These are phyloP conservation scores for Xenopus petersii DNA, from an alignment of 2,797 vertebrate species.

Conservation along the genomic window DNA sequence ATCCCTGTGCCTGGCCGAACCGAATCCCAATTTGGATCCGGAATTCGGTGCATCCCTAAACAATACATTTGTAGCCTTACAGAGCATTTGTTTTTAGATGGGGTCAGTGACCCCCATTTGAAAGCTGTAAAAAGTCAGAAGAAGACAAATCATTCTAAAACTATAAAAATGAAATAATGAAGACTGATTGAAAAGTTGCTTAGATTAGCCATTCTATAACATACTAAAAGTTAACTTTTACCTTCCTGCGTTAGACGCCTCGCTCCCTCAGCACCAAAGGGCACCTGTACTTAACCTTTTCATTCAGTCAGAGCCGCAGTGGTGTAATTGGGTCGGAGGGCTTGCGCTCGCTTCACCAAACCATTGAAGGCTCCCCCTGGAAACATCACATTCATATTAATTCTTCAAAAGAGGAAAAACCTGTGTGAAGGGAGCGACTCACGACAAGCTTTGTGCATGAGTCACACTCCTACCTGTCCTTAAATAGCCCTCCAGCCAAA, in stretches of 20 bases:
- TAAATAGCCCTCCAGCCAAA: constrained; percentile 17
- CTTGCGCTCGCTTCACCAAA: constrained; percentile 8
- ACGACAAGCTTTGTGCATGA: constrained; percentile 11
- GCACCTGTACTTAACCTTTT: constrained; percentile 1
- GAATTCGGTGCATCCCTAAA: no score
- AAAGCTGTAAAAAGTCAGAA: no score
- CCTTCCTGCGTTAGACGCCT: neutral
- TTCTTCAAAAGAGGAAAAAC: constrained; percentile 33
- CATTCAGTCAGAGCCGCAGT: constrained; percentile 5
- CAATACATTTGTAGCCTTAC: no score
- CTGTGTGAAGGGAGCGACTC: constrained; percentile 12
- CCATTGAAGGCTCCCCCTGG: constrained; percentile 8
- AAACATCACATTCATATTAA: constrained; percentile 22
- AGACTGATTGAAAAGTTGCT: no score
- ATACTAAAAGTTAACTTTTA: no score
- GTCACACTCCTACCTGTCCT: constrained; percentile 31
- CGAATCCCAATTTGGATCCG: no score
- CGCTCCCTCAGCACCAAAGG: neutral
- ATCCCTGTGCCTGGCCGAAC: no score
- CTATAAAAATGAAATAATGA: no score
- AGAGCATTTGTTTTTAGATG: no score
- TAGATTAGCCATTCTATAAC: no score
- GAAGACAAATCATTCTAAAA: no score
- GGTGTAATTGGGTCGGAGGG: constrained; percentile 16
- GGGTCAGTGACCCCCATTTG: no score